A percentile compares a stretch with the other conserved stretches of the same genome.
Evolutionary conservation across 2,888 invertebrate species (phyloP).

Genomic region (Helicoverpa assulta): DNA sequence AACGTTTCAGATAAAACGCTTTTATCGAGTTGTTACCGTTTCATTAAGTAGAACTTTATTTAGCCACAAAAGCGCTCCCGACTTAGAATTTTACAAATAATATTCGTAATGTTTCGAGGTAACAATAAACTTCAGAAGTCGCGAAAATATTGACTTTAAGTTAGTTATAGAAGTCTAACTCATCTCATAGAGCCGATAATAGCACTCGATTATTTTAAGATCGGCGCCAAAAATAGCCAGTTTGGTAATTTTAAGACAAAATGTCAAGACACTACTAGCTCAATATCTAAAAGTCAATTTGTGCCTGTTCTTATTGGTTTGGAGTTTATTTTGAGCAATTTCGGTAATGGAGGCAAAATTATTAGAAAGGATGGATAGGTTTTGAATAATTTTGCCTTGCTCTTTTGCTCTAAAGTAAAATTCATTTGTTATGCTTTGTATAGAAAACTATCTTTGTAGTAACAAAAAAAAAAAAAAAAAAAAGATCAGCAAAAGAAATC

Average conservation of each 20-base stretch:
- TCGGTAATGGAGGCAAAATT: neutral
- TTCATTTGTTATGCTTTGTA: too few relatives aligned
- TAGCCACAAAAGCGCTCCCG: neutral
- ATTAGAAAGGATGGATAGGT: too few relatives aligned
- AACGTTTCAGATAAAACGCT: too few relatives aligned
- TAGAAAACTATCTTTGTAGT: too few relatives aligned
- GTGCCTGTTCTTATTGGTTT: neutral
- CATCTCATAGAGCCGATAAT: neutral
- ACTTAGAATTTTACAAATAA: neutral
- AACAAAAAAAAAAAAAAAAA: neutral
- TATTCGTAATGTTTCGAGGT: neutral
- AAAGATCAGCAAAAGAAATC: conserved; percentile 62
- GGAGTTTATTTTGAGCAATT: neutral
- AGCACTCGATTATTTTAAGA: conserved; percentile 7
- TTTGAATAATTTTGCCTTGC: too few relatives aligned
- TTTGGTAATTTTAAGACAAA: neutral
- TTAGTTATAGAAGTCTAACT: neutral
- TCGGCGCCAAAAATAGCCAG: conserved; percentile 1
- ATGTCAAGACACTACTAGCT: neutral
- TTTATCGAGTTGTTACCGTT: neutral
- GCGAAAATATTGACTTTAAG: conserved; percentile 8
- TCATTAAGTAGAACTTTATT: neutral
- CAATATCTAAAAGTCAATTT: neutral
- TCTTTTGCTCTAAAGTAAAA: too few relatives aligned
- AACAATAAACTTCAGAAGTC: neutral